Percentiles rank a stretch among this genome's conserved stretches.
phyloP scores from a whole-genome alignment of 2,797 vertebrate species.

The Galago senegalensis region DNA sequence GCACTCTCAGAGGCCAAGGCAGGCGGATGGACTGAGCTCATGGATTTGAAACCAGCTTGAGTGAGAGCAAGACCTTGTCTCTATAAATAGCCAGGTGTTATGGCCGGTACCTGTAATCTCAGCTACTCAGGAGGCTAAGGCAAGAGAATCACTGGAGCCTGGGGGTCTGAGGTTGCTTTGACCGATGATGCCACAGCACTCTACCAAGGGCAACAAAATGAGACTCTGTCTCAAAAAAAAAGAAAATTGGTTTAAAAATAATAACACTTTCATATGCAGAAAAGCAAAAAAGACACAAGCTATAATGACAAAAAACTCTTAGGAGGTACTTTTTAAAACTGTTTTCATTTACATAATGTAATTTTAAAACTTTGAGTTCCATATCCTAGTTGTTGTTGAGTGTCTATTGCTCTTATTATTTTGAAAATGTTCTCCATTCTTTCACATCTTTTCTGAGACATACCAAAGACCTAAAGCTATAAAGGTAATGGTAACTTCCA shows the following conservation, averaged over 20 bases:
- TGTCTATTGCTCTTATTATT: neutral
- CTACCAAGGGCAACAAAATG: too few species aligned
- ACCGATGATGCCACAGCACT: too few species aligned
- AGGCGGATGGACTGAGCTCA: too few species aligned
- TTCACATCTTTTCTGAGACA: constrained; percentile 11
- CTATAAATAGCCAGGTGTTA: too few species aligned
- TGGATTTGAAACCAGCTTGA: too few species aligned
- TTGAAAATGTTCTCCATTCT: constrained; percentile 43
- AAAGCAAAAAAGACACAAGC: neutral
- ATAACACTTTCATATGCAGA: neutral
- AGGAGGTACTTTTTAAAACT: neutral
- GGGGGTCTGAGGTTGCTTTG: too few species aligned
- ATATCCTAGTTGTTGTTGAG: constrained; percentile 33
- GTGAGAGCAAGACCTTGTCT: too few species aligned
- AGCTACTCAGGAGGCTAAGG: too few species aligned
- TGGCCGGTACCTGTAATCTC: too few species aligned
- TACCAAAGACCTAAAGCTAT: neutral
- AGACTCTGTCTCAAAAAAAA: too few species aligned
- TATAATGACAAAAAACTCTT: neutral
- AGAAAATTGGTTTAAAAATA: neutral
- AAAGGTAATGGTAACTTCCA: neutral
- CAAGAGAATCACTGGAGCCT: too few species aligned
- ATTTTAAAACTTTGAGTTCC: constrained; percentile 38
- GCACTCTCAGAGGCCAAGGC: too few species aligned
- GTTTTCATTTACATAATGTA: neutral